Conservation (phyloP, 2,113 vertebrate species). For the Gallinago jamesoni region DNA sequence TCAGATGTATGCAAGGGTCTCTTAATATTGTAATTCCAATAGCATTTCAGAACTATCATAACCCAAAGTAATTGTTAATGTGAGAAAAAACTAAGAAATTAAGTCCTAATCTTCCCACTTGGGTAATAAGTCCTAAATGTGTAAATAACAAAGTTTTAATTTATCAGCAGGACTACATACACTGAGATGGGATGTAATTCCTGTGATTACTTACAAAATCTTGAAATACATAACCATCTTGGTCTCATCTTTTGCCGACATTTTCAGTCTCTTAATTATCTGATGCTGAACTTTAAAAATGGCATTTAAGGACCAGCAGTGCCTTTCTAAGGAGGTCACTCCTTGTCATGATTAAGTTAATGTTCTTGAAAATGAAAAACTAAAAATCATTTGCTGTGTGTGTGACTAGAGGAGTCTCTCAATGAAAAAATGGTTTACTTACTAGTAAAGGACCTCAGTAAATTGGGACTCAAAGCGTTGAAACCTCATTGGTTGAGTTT, state of each 20-base stretch:
- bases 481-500: background rate
- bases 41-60: background rate
- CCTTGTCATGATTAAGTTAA: background rate
- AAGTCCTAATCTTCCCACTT: background rate
- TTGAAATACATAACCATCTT: background rate
- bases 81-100: background rate
- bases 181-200: background rate
- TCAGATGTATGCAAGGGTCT: background rate
- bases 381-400: background rate
- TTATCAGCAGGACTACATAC: background rate
- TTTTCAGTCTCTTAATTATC: slow-evolving; percentile 40
- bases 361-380: background rate
- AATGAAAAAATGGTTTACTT: background rate
- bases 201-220: background rate
- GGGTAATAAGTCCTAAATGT: background rate
- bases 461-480: background rate
- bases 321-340: background rate
- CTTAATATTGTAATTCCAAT: background rate
- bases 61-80: background rate
- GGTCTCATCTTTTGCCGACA: slow-evolving; percentile 1
- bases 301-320: background rate
- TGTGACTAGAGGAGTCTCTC: background rate
- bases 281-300: slow-evolving; percentile 28
- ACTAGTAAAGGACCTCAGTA: background rate
- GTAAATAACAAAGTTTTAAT: background rate